These are phyloP conservation scores for Amphiura filiformis DNA, from an alignment of 35 echinoderm and acorn worm genomes.

Conservation along the genomic window DNA sequence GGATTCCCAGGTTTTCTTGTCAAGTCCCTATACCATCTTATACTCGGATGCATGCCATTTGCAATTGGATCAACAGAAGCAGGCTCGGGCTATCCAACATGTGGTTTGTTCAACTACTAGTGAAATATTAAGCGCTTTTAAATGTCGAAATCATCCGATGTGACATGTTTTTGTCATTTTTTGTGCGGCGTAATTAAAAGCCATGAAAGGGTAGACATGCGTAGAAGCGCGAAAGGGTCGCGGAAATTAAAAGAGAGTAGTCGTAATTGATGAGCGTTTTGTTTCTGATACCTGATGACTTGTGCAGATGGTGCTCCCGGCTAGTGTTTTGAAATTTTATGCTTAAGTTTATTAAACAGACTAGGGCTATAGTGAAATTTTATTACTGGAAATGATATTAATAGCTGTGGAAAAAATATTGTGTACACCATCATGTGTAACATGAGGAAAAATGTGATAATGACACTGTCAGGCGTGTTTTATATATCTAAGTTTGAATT, in stretches of 20 bases:
- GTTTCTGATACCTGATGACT: not conserved
- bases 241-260: not conserved
- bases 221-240: not conserved
- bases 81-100: not conserved
- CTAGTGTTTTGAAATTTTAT: not conserved
- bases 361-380: not conserved
- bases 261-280: not conserved
- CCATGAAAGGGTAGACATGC: not conserved
- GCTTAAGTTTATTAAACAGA: not conserved
- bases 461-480: no score
- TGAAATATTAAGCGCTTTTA: constrained; percentile 11
- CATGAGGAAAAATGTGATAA: no score
- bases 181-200: not conserved
- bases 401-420: no score
- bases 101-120: not conserved
- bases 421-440: no score
- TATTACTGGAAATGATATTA: not conserved
- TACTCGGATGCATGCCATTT: not conserved
- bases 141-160: constrained; percentile 3
- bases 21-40: not conserved
- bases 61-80: not conserved
- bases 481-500: no score
- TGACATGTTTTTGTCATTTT: constrained; percentile 12
- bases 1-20: not conserved
- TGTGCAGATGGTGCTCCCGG: not conserved